Percentiles rank a stretch among this genome's conserved stretches.
These are phyloP conservation scores for Actinia equina DNA, from an alignment of 64 coral and sea anemone species.

Conservation along the genomic window DNA sequence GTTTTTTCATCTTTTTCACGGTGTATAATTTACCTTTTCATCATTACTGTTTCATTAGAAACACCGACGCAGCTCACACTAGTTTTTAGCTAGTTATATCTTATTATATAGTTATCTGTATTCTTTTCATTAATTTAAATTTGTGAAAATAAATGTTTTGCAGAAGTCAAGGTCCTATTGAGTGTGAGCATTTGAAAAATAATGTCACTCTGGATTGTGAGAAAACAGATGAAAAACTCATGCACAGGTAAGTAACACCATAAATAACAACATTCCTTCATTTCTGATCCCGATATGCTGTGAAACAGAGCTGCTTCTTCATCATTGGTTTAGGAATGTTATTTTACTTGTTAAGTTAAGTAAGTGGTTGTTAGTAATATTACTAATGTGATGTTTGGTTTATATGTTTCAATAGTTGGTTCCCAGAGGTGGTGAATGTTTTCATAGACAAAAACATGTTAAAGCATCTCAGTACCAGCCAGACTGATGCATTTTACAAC, in stretches of 20 bases:
- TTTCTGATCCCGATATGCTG: too few relatives aligned
- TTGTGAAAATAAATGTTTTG: background rate
- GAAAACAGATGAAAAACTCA: slow-evolving; percentile 97
- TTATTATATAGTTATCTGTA: background rate
- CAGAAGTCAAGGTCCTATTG: slow-evolving; percentile 83
- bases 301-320: too few relatives aligned
- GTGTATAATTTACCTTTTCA: too few relatives aligned
- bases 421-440: slow-evolving; percentile 97
- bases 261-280: too few relatives aligned
- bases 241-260: slow-evolving; percentile 74
- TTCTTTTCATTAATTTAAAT: background rate
- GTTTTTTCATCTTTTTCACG: too few relatives aligned
- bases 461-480: slow-evolving; percentile 73
- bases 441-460: slow-evolving; percentile 98
- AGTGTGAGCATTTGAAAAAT: slow-evolving; percentile 98
- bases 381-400: too few relatives aligned
- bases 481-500: slow-evolving; percentile 93
- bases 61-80: too few relatives aligned
- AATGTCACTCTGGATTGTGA: slow-evolving; percentile 96
- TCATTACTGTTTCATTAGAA: too few relatives aligned
- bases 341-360: too few relatives aligned
- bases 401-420: slow-evolving; percentile 54
- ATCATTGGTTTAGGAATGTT: too few relatives aligned
- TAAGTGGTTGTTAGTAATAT: too few relatives aligned
- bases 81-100: too few relatives aligned